Base-by-base conservation (phyloP, 2,113 vertebrate genomes). In the Malaclemys terrapin region DNA sequence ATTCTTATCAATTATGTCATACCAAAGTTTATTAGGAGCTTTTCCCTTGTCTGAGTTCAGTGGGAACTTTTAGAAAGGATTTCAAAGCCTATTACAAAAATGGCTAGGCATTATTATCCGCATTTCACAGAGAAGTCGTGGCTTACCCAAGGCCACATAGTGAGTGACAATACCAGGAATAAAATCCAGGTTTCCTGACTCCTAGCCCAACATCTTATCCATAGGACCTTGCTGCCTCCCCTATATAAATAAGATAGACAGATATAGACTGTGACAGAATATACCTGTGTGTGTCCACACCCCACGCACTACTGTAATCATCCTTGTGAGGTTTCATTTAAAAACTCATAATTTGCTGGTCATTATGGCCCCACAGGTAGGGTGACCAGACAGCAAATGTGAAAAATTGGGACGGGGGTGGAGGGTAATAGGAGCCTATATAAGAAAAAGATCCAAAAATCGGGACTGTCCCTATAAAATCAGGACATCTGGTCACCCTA, bases 41-140 rank as follows among this genome's bases (percentile, higher is more conserved):
- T 27, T 78, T 78, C 38, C 4, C 20, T 78, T 47, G 42, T 78
- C 20, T 27, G 42, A 78, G 25, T 27, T 25, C 42, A 78, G 42
- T 78, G 25, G 75, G 11, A 29, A 13, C 27, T 47, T 78, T 22
- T 78, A 78, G 38, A 78, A 47, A 78, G 75, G 75, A 27, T 47
- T 78, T 47, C 42, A 78, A 78, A 47, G 72, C 75, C 25, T 42
- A 45, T 27, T 47, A 47, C 42, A 78, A 27, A 72, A 42, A 24
- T 27, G 75, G 42, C 47, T 27, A 78, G 25, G 42, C 42, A 42
- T 27, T 76, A 27, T 78, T 88, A 11, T 2, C 6, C 0, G 2
- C 3, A 1, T 38, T 72, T 38, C 65, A 72, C 20, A n/a, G 0
- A 54, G 59, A 25, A 62, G 11, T n/a, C 3, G 35, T 7, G 35